Evolutionary conservation across 2,113 vertebrate species (phyloP).

Genomic region (Onychostoma macrolepis): DNA sequence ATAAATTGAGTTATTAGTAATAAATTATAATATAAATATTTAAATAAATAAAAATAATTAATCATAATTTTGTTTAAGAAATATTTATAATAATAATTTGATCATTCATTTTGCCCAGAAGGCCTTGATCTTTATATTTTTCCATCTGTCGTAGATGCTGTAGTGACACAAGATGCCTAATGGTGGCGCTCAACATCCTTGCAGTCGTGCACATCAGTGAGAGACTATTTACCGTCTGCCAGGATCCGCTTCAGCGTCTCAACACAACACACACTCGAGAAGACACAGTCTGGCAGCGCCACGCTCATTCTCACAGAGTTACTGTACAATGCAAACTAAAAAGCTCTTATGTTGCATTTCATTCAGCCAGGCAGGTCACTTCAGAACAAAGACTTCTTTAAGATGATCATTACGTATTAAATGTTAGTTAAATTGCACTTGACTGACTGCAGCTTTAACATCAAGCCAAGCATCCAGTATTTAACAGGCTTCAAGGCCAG

Average conservation of each 20-base stretch:
- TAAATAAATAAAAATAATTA: neutral
- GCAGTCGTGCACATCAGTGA: neutral
- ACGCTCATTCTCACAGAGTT: neutral
- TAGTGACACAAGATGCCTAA: neutral
- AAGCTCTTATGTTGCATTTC: neutral
- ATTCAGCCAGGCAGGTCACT: neutral
- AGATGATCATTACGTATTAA: neutral
- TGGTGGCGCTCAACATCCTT: conserved; percentile 9
- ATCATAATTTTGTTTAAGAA: neutral
- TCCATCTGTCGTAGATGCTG: neutral
- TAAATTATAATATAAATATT: too few relatives aligned
- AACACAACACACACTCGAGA: too few relatives aligned
- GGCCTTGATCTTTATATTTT: neutral
- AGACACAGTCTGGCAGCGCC: neutral
- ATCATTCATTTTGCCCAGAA: neutral
- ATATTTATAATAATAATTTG: neutral
- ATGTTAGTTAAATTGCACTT: neutral
- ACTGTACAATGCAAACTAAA: neutral
- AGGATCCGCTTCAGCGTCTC: neutral
- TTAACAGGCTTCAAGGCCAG: neutral
- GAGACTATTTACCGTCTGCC: neutral
- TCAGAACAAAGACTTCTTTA: neutral
- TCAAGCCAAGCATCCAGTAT: neutral
- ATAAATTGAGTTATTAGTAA: too few relatives aligned
- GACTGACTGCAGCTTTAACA: neutral